A percentile compares a stretch with the other conserved stretches of the same genome.
Evolutionary conservation across 2,797 vertebrate species (phyloP).

Genomic region (Pangasius larnaudii): DNA sequence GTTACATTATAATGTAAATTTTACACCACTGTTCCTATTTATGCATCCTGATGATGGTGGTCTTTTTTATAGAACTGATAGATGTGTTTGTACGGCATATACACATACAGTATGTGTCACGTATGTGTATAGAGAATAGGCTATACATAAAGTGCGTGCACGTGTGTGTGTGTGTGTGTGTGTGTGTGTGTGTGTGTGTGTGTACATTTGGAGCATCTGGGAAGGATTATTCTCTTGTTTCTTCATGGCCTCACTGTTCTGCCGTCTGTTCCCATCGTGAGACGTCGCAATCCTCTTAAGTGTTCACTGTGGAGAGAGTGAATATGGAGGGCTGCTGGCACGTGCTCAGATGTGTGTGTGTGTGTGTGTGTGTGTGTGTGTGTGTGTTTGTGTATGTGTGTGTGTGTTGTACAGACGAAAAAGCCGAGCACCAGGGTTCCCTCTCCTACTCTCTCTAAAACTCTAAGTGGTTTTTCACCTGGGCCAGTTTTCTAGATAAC

Average conservation of each 20-base stretch:
- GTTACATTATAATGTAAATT: background rate
- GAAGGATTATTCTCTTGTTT: constrained; percentile 67
- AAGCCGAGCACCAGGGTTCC: background rate
- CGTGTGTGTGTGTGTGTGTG: constrained; percentile 12
- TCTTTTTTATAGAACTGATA: background rate
- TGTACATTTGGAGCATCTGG: constrained; percentile 56
- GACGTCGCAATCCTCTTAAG: constrained; percentile 33
- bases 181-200: constrained; percentile 24
- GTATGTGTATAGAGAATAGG: background rate
- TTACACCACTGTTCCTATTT: background rate
- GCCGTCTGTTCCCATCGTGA: constrained; percentile 41
- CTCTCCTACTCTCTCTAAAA: background rate
- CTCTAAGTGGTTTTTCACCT: constrained; percentile 17
- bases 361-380: constrained; percentile 30
- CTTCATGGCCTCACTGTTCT: constrained; percentile 50
- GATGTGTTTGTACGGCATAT: background rate
- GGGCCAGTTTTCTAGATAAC: constrained; percentile 29
- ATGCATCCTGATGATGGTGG: background rate
- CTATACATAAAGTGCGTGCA: no score
- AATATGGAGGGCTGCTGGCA: constrained; percentile 36
- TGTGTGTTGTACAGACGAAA: constrained; percentile 1
- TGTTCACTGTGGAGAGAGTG: constrained; percentile 22
- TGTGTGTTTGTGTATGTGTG: constrained; percentile 19
- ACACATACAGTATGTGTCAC: background rate
- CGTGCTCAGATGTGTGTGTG: constrained; percentile 11